phyloP scores from a whole-genome alignment of 35 echinoderm and acorn worm genomes.

The Chiridota heheva region DNA sequence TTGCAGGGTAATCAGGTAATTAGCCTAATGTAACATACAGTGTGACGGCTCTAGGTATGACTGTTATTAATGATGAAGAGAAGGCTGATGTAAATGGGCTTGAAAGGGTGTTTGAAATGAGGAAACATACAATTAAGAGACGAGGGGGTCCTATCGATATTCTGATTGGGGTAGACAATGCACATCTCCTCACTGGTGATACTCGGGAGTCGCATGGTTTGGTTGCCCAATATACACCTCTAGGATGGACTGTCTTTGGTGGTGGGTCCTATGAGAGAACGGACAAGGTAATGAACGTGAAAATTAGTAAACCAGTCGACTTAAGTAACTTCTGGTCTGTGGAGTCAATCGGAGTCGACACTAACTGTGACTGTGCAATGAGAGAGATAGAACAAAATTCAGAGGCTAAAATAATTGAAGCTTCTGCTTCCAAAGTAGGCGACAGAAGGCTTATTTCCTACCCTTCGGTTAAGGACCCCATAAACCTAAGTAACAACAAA shows the following conservation, averaged over 20 bases:
- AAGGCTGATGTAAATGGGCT: background rate
- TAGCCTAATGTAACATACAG: background rate
- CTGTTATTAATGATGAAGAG: constrained; percentile 16
- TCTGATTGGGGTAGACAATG: constrained; percentile 15
- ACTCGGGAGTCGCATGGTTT: background rate
- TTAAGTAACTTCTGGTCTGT: constrained; percentile 20
- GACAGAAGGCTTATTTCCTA: constrained; percentile 37
- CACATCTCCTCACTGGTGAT: constrained; percentile 2
- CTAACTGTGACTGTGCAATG: constrained; percentile 14
- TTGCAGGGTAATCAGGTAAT: background rate
- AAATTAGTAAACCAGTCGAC: background rate
- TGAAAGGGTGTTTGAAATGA: background rate
- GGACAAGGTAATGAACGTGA: constrained; percentile 9
- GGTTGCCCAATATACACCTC: background rate
- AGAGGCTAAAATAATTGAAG: constrained; percentile 30
- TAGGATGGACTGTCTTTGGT: constrained; percentile 29
- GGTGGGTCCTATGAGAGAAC: background rate
- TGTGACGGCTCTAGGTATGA: constrained; percentile 29
- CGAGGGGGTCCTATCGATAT: constrained; percentile 29
- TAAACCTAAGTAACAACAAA: constrained; percentile 11
- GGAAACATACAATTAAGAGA: background rate
- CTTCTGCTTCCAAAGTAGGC: constrained; percentile 24
- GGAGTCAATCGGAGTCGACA: constrained; percentile 18
- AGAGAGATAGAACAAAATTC: background rate
- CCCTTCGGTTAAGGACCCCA: constrained; percentile 37